Conservation (phyloP, 2,113 vertebrate genomes). For the Zootoca vivipara region DNA sequence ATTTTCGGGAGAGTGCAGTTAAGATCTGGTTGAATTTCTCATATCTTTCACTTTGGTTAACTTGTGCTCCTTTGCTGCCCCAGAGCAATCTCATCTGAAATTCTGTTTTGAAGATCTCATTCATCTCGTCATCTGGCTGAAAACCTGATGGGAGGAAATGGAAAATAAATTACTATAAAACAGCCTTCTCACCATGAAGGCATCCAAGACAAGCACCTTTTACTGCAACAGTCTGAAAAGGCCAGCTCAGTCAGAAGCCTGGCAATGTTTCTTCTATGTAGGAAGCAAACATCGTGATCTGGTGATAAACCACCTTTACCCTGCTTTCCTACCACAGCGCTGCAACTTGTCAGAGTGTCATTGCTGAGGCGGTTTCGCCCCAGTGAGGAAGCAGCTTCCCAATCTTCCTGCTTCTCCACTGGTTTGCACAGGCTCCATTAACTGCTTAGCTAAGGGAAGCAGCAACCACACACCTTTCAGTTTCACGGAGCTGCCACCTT, state of each 20-base stretch:
- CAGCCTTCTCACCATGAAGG: not conserved
- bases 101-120: slow-evolving; percentile 94
- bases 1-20: slow-evolving; percentile 92
- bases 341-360: too few relatives aligned
- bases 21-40: slow-evolving; percentile 96
- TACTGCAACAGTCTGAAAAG: not conserved
- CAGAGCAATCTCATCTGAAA: slow-evolving; percentile 96
- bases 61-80: slow-evolving; percentile 94
- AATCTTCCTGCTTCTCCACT: too few relatives aligned
- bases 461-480: too few relatives aligned
- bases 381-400: too few relatives aligned
- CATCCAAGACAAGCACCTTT: not conserved
- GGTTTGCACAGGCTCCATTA: too few relatives aligned
- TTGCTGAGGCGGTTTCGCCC: too few relatives aligned
- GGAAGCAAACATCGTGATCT: not conserved
- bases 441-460: too few relatives aligned
- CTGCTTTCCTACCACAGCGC: too few relatives aligned
- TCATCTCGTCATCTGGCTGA: slow-evolving; percentile 86
- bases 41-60: slow-evolving; percentile 90
- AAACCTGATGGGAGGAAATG: slow-evolving; percentile 79
- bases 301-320: too few relatives aligned
- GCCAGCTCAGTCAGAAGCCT: not conserved
- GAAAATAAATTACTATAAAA: slow-evolving; percentile 19
- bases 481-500: too few relatives aligned
- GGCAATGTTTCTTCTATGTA: not conserved